Conservation (phyloP, 2,113 vertebrate species). For the Paralichthys olivaceus region DNA sequence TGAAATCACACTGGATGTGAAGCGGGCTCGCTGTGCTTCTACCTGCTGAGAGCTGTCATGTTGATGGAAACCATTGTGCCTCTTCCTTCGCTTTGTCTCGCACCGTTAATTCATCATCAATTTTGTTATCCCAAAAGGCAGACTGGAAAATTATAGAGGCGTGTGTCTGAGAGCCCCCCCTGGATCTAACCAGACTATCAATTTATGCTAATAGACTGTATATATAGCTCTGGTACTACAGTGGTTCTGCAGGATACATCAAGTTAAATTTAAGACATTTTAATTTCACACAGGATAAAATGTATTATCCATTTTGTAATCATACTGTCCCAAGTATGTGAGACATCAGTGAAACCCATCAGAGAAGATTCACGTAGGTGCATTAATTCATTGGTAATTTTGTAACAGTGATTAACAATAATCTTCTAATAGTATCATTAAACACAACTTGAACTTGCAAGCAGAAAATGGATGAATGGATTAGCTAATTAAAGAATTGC, state of each 20-base stretch:
- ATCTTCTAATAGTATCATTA: too few relatives aligned
- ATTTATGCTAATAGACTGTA: neutral
- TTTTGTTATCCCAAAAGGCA: constrained; percentile 28
- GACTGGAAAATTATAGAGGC: constrained; percentile 22
- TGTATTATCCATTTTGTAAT: neutral
- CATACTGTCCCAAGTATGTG: too few relatives aligned
- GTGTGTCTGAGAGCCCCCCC: constrained; percentile 3
- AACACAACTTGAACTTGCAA: too few relatives aligned
- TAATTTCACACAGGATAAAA: neutral
- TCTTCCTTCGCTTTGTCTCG: constrained; percentile 26
- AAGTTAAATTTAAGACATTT: neutral
- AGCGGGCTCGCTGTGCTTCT: constrained; percentile 32
- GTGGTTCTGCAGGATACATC: neutral
- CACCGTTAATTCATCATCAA: constrained; percentile 30
- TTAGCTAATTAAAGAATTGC: too few relatives aligned
- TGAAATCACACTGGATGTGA: constrained; percentile 61
- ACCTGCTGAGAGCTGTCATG: constrained; percentile 65
- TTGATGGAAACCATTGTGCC: constrained; percentile 54
- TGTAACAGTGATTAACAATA: too few relatives aligned
- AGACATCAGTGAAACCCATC: too few relatives aligned
- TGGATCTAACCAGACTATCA: neutral
- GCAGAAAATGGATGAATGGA: too few relatives aligned
- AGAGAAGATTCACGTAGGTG: too few relatives aligned
- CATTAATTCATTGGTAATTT: too few relatives aligned
- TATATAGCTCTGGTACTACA: neutral